These are phyloP conservation scores for Galerucella pusilla DNA, from an alignment of 2,888 invertebrate species.

Conservation along the genomic window DNA sequence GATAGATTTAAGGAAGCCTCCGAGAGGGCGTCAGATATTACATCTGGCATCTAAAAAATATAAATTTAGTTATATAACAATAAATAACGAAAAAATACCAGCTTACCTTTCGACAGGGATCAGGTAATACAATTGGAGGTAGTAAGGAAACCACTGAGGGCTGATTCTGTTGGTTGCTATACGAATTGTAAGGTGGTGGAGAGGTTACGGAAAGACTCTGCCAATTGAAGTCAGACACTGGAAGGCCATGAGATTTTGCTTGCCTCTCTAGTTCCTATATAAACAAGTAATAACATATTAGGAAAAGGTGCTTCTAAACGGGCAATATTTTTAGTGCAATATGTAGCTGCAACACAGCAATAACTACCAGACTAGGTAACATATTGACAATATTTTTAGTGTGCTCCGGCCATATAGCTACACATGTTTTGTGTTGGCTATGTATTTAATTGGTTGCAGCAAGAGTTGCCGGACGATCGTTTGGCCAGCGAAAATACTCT, in stretches of 20 bases:
- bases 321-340: too few relatives aligned
- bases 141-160: constrained; percentile 54
- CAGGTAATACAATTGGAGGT: constrained; percentile 61
- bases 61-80: background rate
- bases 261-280: constrained; percentile 80
- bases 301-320: too few relatives aligned
- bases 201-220: constrained; percentile 65
- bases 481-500: too few relatives aligned
- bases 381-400: too few relatives aligned
- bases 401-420: too few relatives aligned
- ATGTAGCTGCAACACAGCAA: too few relatives aligned
- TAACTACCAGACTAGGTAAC: too few relatives aligned
- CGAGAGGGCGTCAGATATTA: constrained; percentile 67
- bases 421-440: too few relatives aligned
- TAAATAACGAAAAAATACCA: background rate
- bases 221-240: constrained; percentile 73
- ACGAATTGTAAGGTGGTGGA: constrained; percentile 61
- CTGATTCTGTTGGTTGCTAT: constrained; percentile 52
- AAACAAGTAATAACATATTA: constrained; percentile 8
- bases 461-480: too few relatives aligned
- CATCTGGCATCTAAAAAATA: constrained; percentile 58
- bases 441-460: too few relatives aligned
- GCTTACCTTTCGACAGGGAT: constrained; percentile 63
- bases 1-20: constrained; percentile 69
- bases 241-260: constrained; percentile 80